phyloP scores from a whole-genome alignment of 2,888 invertebrate species.

The Anticlea derivata region DNA sequence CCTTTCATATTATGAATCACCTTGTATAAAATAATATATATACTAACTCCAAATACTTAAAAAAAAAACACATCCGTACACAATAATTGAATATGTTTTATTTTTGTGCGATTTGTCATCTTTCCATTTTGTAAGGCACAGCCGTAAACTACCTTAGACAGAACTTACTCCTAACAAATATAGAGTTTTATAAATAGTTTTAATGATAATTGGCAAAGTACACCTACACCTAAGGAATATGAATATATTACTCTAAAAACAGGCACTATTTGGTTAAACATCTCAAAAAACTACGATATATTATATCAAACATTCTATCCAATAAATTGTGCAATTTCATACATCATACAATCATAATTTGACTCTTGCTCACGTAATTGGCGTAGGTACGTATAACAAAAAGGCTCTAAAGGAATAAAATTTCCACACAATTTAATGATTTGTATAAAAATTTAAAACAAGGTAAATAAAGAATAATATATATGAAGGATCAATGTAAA shows the following conservation, averaged over 20 bases:
- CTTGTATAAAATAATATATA: too few species aligned
- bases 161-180: conserved; percentile 39
- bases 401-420: background rate
- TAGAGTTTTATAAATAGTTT: conserved; percentile 43
- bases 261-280: conserved; percentile 49
- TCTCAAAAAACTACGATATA: conserved; percentile 13
- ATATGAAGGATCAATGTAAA: too few species aligned
- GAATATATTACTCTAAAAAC: conserved; percentile 48
- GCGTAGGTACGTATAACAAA: too few species aligned
- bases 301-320: conserved; percentile 8
- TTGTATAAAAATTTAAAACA: conserved; percentile 9
- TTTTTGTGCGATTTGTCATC: conserved; percentile 18
- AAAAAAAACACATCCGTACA: conserved; percentile 3
- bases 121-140: conserved; percentile 42
- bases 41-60: too few species aligned
- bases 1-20: too few species aligned
- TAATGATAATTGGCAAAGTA: conserved; percentile 49
- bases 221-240: conserved; percentile 56
- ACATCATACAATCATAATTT: conserved; percentile 6
- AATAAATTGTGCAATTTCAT: conserved; percentile 6
- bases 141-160: conserved; percentile 44
- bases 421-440: background rate
- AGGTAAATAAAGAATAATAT: conserved; percentile 13
- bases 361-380: background rate
- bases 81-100: conserved; percentile 3